Evolutionary conservation across 2,888 invertebrate genomes (phyloP).

Genomic region (Corythucha ciliata): DNA sequence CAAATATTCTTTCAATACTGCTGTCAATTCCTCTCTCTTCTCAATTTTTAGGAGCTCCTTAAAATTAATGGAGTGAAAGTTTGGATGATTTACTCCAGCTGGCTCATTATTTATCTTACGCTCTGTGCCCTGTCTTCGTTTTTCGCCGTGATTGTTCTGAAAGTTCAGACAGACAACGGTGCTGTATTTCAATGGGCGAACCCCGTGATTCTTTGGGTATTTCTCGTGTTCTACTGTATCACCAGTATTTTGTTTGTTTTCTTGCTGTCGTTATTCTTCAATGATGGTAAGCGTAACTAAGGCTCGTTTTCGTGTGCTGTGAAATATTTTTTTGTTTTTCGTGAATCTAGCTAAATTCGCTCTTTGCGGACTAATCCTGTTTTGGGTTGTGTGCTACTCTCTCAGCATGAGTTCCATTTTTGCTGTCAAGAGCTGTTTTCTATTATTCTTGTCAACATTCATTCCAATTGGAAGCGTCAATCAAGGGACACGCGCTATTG

Average conservation of each 20-base stretch:
- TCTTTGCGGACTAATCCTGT: too few species aligned
- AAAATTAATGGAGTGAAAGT: conserved; percentile 48
- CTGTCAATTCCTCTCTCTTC: conserved; percentile 8
- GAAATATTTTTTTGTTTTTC: too few species aligned
- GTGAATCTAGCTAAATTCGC: too few species aligned
- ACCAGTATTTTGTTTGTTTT: conserved; percentile 3
- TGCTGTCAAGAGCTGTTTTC: too few species aligned
- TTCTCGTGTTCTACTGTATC: conserved; percentile 13
- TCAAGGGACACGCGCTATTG: too few species aligned
- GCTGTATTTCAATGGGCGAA: conserved; percentile 13
- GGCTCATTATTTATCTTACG: conserved; percentile 46
- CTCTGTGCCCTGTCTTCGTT: conserved; percentile 51
- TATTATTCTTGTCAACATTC: too few species aligned
- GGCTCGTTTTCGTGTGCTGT: background rate
- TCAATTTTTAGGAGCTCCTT: conserved; percentile 46
- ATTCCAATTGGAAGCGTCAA: too few species aligned
- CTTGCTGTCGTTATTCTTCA: too few species aligned
- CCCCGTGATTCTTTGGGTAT: conserved; percentile 2
- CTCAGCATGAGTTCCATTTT: too few species aligned
- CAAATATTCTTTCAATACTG: too few species aligned
- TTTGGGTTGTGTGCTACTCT: too few species aligned
- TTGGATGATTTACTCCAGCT: conserved; percentile 48
- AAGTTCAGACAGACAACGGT: conserved; percentile 34
- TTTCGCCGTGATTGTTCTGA: conserved; percentile 45
- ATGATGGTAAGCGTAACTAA: too few species aligned